phyloP scores from a whole-genome alignment of 2,888 invertebrate genomes.

The Sarcophaga caerulescens region DNA sequence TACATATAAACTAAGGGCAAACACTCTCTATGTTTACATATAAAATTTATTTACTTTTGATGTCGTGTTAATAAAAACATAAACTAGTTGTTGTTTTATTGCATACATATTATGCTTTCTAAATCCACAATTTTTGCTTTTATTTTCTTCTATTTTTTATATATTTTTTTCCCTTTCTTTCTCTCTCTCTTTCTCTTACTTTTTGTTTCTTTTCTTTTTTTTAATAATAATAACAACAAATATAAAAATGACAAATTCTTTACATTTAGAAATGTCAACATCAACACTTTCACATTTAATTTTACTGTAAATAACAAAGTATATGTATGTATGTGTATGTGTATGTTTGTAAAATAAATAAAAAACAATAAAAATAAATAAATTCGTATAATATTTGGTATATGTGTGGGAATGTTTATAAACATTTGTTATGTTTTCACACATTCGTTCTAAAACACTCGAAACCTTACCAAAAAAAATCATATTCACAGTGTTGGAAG shows the following conservation, averaged over 20 bases:
- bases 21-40: too few species aligned
- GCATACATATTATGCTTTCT: neutral
- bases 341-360: too few species aligned
- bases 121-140: neutral
- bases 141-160: too few species aligned
- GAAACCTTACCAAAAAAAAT: neutral
- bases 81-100: constrained; percentile 22
- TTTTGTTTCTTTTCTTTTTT: neutral
- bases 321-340: neutral
- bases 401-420: constrained; percentile 8
- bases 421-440: constrained; percentile 42
- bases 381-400: too few species aligned
- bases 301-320: constrained; percentile 27
- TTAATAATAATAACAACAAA: constrained; percentile 30
- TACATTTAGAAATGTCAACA: constrained; percentile 50
- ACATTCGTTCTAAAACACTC: constrained; percentile 36
- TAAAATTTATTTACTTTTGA: too few species aligned
- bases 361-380: too few species aligned
- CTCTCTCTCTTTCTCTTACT: too few species aligned
- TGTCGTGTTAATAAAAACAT: constrained; percentile 57
- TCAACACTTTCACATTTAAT: constrained; percentile 54
- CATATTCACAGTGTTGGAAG: too few species aligned
- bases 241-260: constrained; percentile 11
- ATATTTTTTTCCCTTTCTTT: too few species aligned
- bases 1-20: too few species aligned